phyloP scores from a whole-genome alignment of 1,140 invertebrate genomes.

The Drosophila insularis region DNA sequence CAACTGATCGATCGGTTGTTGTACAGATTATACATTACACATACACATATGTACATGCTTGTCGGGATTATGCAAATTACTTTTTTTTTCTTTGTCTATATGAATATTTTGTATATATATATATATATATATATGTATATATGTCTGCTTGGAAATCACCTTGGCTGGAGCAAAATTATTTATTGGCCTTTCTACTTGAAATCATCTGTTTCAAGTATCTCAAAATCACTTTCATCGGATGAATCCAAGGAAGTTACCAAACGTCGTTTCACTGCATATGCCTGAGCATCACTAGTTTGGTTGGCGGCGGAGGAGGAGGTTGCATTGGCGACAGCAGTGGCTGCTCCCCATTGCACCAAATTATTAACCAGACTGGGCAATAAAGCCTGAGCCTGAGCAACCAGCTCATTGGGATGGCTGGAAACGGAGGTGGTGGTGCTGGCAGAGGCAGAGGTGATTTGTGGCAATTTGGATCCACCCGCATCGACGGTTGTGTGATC shows the following conservation, averaged over 20 bases:
- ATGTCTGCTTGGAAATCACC: slow-evolving; percentile 69
- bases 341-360: slow-evolving; percentile 63
- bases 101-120: slow-evolving; percentile 20
- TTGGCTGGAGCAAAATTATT: not conserved
- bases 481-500: slow-evolving; percentile 67
- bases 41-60: slow-evolving; percentile 17
- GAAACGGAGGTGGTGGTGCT: slow-evolving; percentile 9
- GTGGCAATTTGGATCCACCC: slow-evolving; percentile 28
- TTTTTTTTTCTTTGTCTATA: slow-evolving; percentile 9
- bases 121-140: slow-evolving; percentile 44
- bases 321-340: not conserved
- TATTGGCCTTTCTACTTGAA: slow-evolving; percentile 59
- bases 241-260: slow-evolving; percentile 68
- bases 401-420: slow-evolving; percentile 29
- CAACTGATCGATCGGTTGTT: not conserved
- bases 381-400: slow-evolving; percentile 58
- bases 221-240: slow-evolving; percentile 81
- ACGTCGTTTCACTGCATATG: slow-evolving; percentile 24
- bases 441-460: slow-evolving; percentile 28
- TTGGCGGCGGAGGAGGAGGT: slow-evolving; percentile 1
- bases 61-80: slow-evolving; percentile 18
- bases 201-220: slow-evolving; percentile 77
- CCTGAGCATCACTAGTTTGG: slow-evolving; percentile 24
- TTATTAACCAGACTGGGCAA: slow-evolving; percentile 65
- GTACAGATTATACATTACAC: not conserved